Evolutionary conservation across 2,113 vertebrate species (phyloP).

Genomic region (Spea multiplicata): DNA sequence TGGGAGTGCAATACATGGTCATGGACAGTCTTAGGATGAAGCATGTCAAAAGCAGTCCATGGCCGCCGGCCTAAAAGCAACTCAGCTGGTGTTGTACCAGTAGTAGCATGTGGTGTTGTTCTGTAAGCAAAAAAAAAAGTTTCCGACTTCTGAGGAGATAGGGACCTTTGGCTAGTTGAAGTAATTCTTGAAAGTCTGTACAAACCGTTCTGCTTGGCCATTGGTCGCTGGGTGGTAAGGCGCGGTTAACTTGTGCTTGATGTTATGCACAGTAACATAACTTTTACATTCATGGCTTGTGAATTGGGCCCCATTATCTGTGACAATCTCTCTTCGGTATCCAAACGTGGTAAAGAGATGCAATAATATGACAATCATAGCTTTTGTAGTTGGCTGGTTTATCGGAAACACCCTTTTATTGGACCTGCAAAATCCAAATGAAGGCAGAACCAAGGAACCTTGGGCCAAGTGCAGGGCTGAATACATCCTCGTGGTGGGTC

Average conservation of each 20-base stretch:
- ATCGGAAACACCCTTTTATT: neutral
- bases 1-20: too few species aligned
- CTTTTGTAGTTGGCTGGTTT: neutral
- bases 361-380: neutral
- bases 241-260: neutral
- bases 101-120: too few species aligned
- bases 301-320: neutral
- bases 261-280: neutral
- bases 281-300: too few species aligned
- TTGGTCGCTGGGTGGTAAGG: neutral
- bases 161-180: too few species aligned
- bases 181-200: neutral
- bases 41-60: too few species aligned
- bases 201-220: neutral
- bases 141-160: too few species aligned
- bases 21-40: too few species aligned
- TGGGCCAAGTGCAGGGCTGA: neutral
- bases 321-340: neutral
- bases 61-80: too few species aligned
- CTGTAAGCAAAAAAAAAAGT: too few species aligned
- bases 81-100: too few species aligned
- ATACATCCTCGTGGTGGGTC: neutral
- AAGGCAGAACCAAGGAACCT: neutral
- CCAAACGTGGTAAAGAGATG: neutral
- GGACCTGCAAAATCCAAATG: slow-evolving; percentile 6